Percentiles rank a stretch among this genome's conserved stretches.
Conservation (phyloP, 2,113 vertebrate genomes). For the Hiodon tergisus region DNA sequence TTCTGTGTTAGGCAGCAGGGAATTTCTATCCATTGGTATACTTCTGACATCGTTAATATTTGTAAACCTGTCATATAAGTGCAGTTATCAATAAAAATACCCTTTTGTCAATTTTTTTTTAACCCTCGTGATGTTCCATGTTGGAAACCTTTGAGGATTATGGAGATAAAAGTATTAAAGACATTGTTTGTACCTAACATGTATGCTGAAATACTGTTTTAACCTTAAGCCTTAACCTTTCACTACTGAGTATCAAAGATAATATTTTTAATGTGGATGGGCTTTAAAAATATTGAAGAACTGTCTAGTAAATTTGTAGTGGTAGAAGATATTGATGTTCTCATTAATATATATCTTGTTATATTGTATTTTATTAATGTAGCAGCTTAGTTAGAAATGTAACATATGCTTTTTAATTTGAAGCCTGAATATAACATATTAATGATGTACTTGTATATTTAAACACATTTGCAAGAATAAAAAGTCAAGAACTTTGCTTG, state of each 20-base stretch:
- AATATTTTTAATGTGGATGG: slow-evolving; percentile 38
- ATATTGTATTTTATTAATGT: background rate
- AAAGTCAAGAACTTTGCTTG: background rate
- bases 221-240: slow-evolving; percentile 18
- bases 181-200: slow-evolving; percentile 35
- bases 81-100: background rate
- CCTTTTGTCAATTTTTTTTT: slow-evolving; percentile 15
- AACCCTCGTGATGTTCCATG: slow-evolving; percentile 12
- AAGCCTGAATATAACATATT: background rate
- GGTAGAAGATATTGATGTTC: slow-evolving; percentile 43
- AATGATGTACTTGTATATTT: background rate
- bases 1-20: slow-evolving; percentile 42
- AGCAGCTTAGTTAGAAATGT: background rate
- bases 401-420: too few relatives aligned
- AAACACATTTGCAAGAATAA: slow-evolving; percentile 5
- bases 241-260: slow-evolving; percentile 28
- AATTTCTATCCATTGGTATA: slow-evolving; percentile 29
- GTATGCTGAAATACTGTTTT: slow-evolving; percentile 46
- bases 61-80: background rate
- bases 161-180: background rate
- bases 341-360: background rate
- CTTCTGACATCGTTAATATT: slow-evolving; percentile 13
- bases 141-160: slow-evolving; percentile 17
- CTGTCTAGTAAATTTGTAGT: slow-evolving; percentile 60
- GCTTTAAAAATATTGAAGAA: slow-evolving; percentile 40